Conservation (phyloP, 2,797 vertebrate genomes). For the Sebastes steindachneri region DNA sequence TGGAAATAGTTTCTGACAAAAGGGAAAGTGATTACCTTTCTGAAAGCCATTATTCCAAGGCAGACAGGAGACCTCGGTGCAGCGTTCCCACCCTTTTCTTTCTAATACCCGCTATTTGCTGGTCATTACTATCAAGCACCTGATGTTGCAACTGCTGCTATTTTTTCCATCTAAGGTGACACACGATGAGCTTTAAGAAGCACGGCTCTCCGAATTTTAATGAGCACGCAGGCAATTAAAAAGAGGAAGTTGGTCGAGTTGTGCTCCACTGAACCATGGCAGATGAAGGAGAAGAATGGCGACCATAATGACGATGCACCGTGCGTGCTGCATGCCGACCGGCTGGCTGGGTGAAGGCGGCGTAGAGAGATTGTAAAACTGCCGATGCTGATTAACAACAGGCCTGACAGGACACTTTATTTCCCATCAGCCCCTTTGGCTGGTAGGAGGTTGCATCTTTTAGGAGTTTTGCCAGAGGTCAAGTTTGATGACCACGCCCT, state of each 20-base stretch:
- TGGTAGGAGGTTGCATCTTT: slow-evolving; percentile 38
- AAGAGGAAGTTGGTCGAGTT: slow-evolving; percentile 69
- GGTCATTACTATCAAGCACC: slow-evolving; percentile 29
- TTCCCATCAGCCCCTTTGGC: slow-evolving; percentile 31
- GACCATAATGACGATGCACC: slow-evolving; percentile 42
- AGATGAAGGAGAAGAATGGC: slow-evolving; percentile 66
- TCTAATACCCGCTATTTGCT: slow-evolving; percentile 16
- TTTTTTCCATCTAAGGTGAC: slow-evolving; percentile 67
- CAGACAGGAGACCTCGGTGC: slow-evolving; percentile 8
- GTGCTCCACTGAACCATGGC: slow-evolving; percentile 71
- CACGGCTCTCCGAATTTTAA: slow-evolving; percentile 71
- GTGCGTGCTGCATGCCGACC: slow-evolving; percentile 37
- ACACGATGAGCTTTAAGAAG: slow-evolving; percentile 70
- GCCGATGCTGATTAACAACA: slow-evolving; percentile 39
- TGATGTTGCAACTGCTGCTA: slow-evolving; percentile 29
- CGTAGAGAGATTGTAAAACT: slow-evolving; percentile 40
- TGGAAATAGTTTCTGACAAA: slow-evolving; percentile 15
- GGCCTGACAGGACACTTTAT: slow-evolving; percentile 37
- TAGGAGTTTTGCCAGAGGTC: slow-evolving; percentile 41
- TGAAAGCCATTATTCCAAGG: slow-evolving; percentile 7
- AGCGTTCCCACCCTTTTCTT: background rate
- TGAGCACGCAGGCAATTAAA: slow-evolving; percentile 79
- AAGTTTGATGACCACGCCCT: slow-evolving; percentile 32
- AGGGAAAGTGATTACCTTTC: slow-evolving; percentile 17
- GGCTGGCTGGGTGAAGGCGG: slow-evolving; percentile 12